Evolutionary conservation across 2,797 vertebrate genomes (phyloP).

Genomic region (Hippocampus kuda): DNA sequence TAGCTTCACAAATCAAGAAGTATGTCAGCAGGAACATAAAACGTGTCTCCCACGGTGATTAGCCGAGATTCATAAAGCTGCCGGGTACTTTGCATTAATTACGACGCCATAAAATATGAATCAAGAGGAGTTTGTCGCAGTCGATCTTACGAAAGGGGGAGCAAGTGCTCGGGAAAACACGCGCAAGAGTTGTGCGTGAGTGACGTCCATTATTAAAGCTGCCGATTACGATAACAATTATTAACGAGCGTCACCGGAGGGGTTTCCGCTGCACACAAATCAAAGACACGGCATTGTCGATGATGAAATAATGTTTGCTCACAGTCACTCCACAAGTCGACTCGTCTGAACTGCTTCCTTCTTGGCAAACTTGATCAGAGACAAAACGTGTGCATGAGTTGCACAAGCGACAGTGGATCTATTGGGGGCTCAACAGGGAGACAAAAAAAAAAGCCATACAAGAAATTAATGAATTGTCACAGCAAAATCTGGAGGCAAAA

Average conservation of each 20-base stretch:
- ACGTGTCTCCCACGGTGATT: conserved; percentile 1
- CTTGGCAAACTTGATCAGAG: not conserved
- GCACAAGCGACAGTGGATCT: too few species aligned
- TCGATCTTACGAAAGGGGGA: conserved; percentile 1
- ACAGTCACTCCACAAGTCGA: not conserved
- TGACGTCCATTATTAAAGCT: conserved; percentile 6
- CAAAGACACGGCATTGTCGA: not conserved
- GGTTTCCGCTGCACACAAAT: not conserved
- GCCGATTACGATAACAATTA: conserved; percentile 5
- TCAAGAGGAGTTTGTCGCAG: conserved; percentile 7
- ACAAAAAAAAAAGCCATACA: too few species aligned
- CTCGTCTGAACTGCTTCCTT: not conserved
- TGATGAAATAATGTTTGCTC: not conserved
- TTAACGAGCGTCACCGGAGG: not conserved
- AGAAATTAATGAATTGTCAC: too few species aligned
- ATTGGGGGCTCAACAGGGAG: too few species aligned
- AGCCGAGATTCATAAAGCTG: conserved; percentile 6
- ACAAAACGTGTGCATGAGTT: too few species aligned
- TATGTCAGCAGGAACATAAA: conserved; percentile 3
- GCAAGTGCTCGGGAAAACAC: not conserved
- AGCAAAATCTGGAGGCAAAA: too few species aligned
- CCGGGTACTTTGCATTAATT: conserved; percentile 8
- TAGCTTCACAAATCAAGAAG: not conserved
- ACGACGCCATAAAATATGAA: conserved; percentile 6
- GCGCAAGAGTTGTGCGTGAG: not conserved